Percentiles rank a stretch among this genome's conserved stretches.
Evolutionary conservation across 1,140 invertebrate genomes (phyloP).

Genomic region (Sarcophaga peregrina): DNA sequence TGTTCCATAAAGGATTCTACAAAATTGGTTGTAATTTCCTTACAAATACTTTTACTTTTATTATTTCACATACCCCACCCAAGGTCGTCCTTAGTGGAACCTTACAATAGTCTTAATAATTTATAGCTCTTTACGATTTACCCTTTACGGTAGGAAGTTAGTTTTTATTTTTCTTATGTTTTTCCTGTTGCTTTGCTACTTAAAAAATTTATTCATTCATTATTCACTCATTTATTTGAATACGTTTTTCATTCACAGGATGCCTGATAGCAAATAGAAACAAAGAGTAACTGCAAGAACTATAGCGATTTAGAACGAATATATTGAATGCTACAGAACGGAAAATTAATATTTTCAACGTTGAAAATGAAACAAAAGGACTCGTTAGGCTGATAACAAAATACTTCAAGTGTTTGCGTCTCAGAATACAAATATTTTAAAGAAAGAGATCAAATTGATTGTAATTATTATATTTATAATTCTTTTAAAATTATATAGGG

Average conservation of each 20-base stretch:
- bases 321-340: too few relatives aligned
- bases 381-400: too few relatives aligned
- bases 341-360: too few relatives aligned
- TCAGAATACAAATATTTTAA: too few relatives aligned
- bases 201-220: slow-evolving; percentile 7
- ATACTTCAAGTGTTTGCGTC: too few relatives aligned
- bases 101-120: background rate
- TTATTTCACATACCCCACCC: too few relatives aligned
- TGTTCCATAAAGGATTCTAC: background rate
- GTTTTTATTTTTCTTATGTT: slow-evolving; percentile 1
- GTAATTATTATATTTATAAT: too few relatives aligned
- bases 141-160: background rate
- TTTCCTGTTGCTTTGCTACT: slow-evolving; percentile 32
- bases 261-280: background rate
- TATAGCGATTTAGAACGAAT: too few relatives aligned
- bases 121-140: background rate
- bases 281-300: too few relatives aligned
- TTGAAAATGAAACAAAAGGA: too few relatives aligned
- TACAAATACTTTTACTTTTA: too few relatives aligned
- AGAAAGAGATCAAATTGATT: too few relatives aligned
- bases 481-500: background rate
- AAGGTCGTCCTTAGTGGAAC: background rate
- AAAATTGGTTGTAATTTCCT: background rate
- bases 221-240: slow-evolving; percentile 22
- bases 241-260: slow-evolving; percentile 25